Evolutionary conservation across 2,888 invertebrate species (phyloP).

Genomic region (Lissonota sp.): DNA sequence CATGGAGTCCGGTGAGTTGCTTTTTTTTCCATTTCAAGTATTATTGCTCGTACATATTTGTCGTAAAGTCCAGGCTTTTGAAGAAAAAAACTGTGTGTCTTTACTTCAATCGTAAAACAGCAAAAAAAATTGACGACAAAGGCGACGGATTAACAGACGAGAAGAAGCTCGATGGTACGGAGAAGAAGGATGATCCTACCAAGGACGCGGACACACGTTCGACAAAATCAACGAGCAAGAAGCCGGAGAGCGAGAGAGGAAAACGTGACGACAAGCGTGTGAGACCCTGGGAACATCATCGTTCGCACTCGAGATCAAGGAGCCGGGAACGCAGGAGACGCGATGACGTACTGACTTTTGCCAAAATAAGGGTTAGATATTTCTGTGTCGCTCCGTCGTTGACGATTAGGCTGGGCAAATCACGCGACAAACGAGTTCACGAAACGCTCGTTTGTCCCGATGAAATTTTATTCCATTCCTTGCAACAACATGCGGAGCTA

Average conservation of each 20-base stretch:
- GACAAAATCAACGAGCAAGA: constrained; percentile 85
- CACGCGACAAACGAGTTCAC: not conserved
- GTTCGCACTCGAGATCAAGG: constrained; percentile 78
- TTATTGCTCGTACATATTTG: no score
- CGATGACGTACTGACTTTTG: constrained; percentile 90
- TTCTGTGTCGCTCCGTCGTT: constrained; percentile 62
- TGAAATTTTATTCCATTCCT: not conserved
- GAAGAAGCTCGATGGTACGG: constrained; percentile 84
- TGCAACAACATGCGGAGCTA: constrained; percentile 20
- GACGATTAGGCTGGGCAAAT: constrained; percentile 48
- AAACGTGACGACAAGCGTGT: constrained; percentile 81
- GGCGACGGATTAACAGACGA: constrained; percentile 79
- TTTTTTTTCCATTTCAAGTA: not conserved
- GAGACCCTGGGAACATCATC: constrained; percentile 80
- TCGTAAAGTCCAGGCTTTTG: no score
- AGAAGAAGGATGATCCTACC: constrained; percentile 80
- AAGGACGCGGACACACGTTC: constrained; percentile 83
- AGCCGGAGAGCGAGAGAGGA: constrained; percentile 81
- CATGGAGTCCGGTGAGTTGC: constrained; percentile 76
- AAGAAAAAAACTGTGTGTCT: no score
- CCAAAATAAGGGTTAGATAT: constrained; percentile 89
- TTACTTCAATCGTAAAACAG: constrained; percentile 27
- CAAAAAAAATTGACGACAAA: constrained; percentile 79
- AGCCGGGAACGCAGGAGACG: constrained; percentile 85
- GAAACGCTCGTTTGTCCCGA: constrained; percentile 18